Evolutionary conservation across 2,888 invertebrate genomes (phyloP).

Genomic region (Orthosia cruda): DNA sequence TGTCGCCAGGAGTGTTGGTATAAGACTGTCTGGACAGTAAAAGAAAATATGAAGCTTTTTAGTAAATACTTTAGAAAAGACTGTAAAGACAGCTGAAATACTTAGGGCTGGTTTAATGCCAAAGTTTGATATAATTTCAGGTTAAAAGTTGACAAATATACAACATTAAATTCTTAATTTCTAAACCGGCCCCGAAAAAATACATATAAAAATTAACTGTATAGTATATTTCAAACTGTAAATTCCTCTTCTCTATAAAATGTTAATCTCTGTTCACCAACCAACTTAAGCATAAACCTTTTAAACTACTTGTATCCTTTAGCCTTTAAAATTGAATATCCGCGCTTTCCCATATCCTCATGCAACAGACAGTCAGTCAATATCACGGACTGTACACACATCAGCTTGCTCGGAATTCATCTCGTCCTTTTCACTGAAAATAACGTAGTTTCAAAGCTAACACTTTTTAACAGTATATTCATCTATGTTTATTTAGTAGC

Average conservation of each 20-base stretch:
- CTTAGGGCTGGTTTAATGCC: no score
- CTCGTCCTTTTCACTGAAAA: constrained; percentile 49
- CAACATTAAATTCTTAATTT: neutral
- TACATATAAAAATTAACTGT: no score
- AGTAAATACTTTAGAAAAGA: neutral
- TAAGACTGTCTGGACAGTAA: neutral
- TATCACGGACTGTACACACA: constrained; percentile 56
- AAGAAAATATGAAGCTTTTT: neutral
- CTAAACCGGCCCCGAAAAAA: no score
- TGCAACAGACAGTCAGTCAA: constrained; percentile 46
- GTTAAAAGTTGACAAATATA: no score
- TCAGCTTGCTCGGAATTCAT: constrained; percentile 33
- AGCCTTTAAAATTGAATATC: constrained; percentile 30
- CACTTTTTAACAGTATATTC: constrained; percentile 52
- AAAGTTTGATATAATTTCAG: no score
- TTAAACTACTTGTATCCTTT: neutral
- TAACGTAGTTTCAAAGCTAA: constrained; percentile 63
- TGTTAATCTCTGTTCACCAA: neutral
- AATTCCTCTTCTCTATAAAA: neutral
- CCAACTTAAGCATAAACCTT: neutral
- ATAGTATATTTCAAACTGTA: neutral
- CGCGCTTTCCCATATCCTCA: constrained; percentile 13
- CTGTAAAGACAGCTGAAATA: neutral
- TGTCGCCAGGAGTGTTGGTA: neutral
- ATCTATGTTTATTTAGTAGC: constrained; percentile 57